Evolutionary conservation across 2,888 invertebrate genomes (phyloP).

Genomic region (Agrotis ipsilon): DNA sequence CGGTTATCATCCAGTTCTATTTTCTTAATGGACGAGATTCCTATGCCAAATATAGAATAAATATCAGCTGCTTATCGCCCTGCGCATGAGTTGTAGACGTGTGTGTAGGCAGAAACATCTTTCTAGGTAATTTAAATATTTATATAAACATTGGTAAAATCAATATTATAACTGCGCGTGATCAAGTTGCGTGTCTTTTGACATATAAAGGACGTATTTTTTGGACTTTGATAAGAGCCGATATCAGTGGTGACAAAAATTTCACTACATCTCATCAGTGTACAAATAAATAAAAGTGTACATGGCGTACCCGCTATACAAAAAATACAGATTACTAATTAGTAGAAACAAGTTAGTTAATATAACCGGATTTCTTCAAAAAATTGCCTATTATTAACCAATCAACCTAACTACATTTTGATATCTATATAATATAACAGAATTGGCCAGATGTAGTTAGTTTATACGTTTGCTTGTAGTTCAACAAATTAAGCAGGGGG

Average conservation of each 20-base stretch:
- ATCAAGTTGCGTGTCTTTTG: slow-evolving; percentile 28
- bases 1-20: slow-evolving; percentile 44
- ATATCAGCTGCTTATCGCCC: slow-evolving; percentile 32
- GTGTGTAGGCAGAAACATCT: slow-evolving; percentile 16
- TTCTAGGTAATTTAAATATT: slow-evolving; percentile 27
- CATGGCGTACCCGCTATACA: neutral
- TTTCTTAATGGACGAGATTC: slow-evolving; percentile 48
- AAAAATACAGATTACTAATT: neutral
- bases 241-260: slow-evolving; percentile 31
- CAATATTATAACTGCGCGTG: slow-evolving; percentile 19
- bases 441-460: too few species aligned
- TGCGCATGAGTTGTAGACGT: slow-evolving; percentile 10
- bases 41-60: slow-evolving; percentile 50
- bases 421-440: too few species aligned
- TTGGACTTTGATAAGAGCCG: slow-evolving; percentile 18
- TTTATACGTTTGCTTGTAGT: too few species aligned
- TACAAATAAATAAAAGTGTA: neutral
- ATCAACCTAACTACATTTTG: too few species aligned
- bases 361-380: too few species aligned
- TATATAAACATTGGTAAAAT: slow-evolving; percentile 32
- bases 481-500: too few species aligned
- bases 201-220: slow-evolving; percentile 1
- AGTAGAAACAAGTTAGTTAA: too few species aligned
- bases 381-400: too few species aligned
- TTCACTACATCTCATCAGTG: neutral